Evolutionary conservation across 2,888 invertebrate genomes (phyloP), one percentile per base, ranked within the genome.

Genomic region (Synergus japonicus): DNA sequence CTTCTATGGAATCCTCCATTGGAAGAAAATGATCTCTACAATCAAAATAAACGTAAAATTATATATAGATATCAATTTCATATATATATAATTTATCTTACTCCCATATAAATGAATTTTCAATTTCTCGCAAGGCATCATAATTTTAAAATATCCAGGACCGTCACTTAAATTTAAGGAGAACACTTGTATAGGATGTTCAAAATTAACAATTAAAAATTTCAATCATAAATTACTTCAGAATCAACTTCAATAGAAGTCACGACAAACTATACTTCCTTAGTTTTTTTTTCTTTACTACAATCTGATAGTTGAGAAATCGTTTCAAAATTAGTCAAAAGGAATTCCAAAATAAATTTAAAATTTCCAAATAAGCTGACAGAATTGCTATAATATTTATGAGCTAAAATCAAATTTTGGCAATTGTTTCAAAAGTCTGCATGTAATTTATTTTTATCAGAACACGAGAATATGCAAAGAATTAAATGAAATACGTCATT

Each of bases 1-100:
- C 83, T 79, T 73, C 67, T 60, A 82, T 69, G 46, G 60, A 43
- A 69, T 80, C 64, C 81, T 49, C 54, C 73, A 73, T 73, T 73
- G 37, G 9, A 41, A 49, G 4, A 29, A 43, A 37, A 44, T 46
- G 7, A 44, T 69, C 10, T 69, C 69, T 69, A 46, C 9, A 69
- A 69, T 29, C 8, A 44, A 12, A 46, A 66, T n/a, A 41, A 66
- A n/a, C 9, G 3, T 10, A n/a, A 41, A 41, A 1, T 41, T 37
- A 64, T 2, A 63, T 9, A 7, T 15, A 13, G 1, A 49, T n/a
- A 0, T 0, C 7, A 49, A 49, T 29, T 49, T 7, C 46, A 46
- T 13, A 13, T 13, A 13, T 13, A 12, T 46, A 29, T 46, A 46
- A 3, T 0, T 4, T 46, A 9, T 3, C 46, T 29, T 29, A 2